phyloP scores from a whole-genome alignment of 2,888 invertebrate species.

The Sceliomorpha sp. region DNA sequence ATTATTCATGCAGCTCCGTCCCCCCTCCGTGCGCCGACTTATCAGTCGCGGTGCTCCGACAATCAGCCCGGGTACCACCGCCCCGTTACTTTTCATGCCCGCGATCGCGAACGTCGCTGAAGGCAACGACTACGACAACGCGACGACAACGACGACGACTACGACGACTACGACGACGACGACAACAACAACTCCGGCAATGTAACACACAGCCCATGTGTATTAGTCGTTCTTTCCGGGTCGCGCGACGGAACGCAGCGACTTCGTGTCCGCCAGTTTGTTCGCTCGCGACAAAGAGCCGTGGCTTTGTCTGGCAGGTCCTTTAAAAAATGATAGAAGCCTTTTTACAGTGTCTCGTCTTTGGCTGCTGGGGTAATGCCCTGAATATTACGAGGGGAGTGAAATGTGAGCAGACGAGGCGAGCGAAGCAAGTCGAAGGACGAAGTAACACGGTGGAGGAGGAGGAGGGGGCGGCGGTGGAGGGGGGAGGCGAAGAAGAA shows the following conservation, averaged over 20 bases:
- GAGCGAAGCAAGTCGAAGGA: constrained; percentile 25
- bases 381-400: constrained; percentile 55
- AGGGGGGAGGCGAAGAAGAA: background rate
- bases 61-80: constrained; percentile 34
- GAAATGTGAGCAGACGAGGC: constrained; percentile 52
- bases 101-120: constrained; percentile 20
- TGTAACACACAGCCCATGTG: constrained; percentile 44
- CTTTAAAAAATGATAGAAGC: constrained; percentile 55
- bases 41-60: constrained; percentile 39
- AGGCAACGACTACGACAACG: constrained; percentile 46
- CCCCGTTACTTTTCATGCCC: constrained; percentile 39
- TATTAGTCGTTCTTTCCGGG: constrained; percentile 48
- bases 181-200: too few species aligned
- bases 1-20: constrained; percentile 46
- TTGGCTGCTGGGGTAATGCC: constrained; percentile 46
- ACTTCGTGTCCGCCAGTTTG: constrained; percentile 47
- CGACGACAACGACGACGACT: too few species aligned
- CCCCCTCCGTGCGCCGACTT: constrained; percentile 17
- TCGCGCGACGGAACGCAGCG: constrained; percentile 39
- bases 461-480: background rate
- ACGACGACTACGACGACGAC: too few species aligned
- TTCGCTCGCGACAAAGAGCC: constrained; percentile 47
- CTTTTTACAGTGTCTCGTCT: constrained; percentile 52
- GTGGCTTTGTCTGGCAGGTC: constrained; percentile 51
- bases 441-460: constrained; percentile 11